Evolutionary conservation across 92 coral and sea anemone species (phyloP).

Genomic region (Chrysogorgia sp.): DNA sequence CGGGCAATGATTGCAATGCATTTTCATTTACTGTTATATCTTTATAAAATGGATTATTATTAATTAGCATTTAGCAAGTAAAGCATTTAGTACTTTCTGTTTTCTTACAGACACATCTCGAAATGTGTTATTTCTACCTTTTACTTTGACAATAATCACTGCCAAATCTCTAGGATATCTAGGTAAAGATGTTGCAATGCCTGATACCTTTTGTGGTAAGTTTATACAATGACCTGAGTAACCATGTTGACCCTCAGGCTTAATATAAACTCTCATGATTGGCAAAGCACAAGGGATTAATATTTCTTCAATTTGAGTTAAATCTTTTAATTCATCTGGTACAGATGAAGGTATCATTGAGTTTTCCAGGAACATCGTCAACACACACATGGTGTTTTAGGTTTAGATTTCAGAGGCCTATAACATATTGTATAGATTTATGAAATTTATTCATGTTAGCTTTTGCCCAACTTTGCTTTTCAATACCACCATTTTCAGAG

Average conservation of each 20-base stretch:
- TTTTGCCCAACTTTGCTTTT: slow-evolving; percentile 53
- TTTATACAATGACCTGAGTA: slow-evolving; percentile 61
- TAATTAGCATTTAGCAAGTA: slow-evolving; percentile 37
- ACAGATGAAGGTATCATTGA: slow-evolving; percentile 45
- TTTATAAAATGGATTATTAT: slow-evolving; percentile 55
- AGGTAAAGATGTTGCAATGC: slow-evolving; percentile 57
- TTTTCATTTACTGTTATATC: slow-evolving; percentile 35
- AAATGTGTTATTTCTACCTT: slow-evolving; percentile 59
- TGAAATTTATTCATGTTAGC: slow-evolving; percentile 53
- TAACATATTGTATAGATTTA: slow-evolving; percentile 44
- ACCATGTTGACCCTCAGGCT: slow-evolving; percentile 63
- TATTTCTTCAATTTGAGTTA: slow-evolving; percentile 56
- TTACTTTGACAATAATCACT: slow-evolving; percentile 52
- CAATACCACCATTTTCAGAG: slow-evolving; percentile 37
- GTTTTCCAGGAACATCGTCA: slow-evolving; percentile 45
- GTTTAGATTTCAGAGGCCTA: slow-evolving; percentile 53
- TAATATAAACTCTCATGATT: slow-evolving; percentile 56
- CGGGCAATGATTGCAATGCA: slow-evolving; percentile 54
- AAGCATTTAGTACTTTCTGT: slow-evolving; percentile 56
- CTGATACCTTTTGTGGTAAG: slow-evolving; percentile 55
- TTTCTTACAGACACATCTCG: slow-evolving; percentile 60
- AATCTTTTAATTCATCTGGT: slow-evolving; percentile 43
- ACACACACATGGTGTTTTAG: slow-evolving; percentile 48
- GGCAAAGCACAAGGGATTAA: slow-evolving; percentile 54
- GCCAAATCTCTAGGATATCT: slow-evolving; percentile 60